phyloP scores from a whole-genome alignment of 2,113 vertebrate species.

The Psephotus haematonotus region DNA sequence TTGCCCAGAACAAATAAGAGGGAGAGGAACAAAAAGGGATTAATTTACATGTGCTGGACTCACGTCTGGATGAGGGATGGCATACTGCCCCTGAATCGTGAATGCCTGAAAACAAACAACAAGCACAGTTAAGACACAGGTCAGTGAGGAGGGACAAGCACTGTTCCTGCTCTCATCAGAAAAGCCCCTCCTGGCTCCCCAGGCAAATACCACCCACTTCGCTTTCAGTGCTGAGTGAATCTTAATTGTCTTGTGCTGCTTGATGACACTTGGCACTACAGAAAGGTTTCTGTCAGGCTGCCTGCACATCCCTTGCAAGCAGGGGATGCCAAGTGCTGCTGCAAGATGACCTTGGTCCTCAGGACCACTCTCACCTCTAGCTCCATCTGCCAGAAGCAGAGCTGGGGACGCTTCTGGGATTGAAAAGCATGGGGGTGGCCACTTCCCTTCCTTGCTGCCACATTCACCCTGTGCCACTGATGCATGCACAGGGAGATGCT shows the following conservation, averaged over 20 bases:
- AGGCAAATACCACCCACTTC: not conserved
- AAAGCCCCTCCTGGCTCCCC: not conserved
- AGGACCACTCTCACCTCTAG: not conserved
- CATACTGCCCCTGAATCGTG: slow-evolving; percentile 90
- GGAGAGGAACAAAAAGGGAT: slow-evolving; percentile 43
- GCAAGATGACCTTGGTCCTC: rapidly evolving
- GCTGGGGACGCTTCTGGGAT: not conserved
- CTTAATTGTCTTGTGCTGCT: slow-evolving; percentile 49
- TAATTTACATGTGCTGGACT: slow-evolving; percentile 78
- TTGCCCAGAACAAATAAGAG: slow-evolving; percentile 71
- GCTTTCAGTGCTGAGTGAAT: not conserved
- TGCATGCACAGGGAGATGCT: rapidly evolving
- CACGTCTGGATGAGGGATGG: slow-evolving; percentile 93
- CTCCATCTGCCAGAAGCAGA: not conserved
- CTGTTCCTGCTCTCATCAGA: not conserved
- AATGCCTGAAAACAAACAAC: slow-evolving; percentile 82
- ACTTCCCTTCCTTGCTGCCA: not conserved
- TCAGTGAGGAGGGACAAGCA: not conserved
- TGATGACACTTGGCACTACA: not conserved
- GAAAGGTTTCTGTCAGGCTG: not conserved
- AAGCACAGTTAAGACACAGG: slow-evolving; percentile 39
- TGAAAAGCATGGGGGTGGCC: not conserved
- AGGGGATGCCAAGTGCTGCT: rapidly evolving
- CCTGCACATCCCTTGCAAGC: rapidly evolving
- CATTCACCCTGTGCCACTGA: not conserved